Evolutionary conservation across 2,888 invertebrate genomes (phyloP), one percentile per base, ranked within the genome.

Genomic region (Clusia tigrina): DNA sequence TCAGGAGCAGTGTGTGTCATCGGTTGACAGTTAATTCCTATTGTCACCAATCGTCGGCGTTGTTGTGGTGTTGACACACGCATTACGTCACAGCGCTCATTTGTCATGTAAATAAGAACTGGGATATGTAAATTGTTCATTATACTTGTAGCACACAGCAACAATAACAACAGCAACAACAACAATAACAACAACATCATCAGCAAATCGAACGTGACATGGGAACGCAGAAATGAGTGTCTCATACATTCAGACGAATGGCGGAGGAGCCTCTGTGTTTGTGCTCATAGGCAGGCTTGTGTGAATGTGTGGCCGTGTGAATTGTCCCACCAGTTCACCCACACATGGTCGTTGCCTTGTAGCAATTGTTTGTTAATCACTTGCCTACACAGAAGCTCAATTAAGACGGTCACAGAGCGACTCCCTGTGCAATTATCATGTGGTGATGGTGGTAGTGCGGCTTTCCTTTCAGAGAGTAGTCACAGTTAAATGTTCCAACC

Each of bases 161-260:
- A 54, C n/a, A 42, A n/a, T 26, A 46, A 26, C 53, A 53, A 37
- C 25, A 48, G 38, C 52, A 61, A 48, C 37, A 53, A 25, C n/a
- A 42, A 54, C 23, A 42, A n/a, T 26, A 46, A 26, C 42, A 53
- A 37, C 10, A 42, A 42, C 10, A 10, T 9, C 25, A 23, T 38
- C 52, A 61, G 23, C 37, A 37, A 25, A 18, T 55, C 55, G 63
- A 55, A 56, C 63, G 63, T 56, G 63, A 63, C 63, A 56, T 59
- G 55, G 12, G 23, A 20, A 22, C 18, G 32, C 15, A 32, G 6
- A 32, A 12, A 32, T 12, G 32, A 32, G 6, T 9, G 32, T 9
- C 32, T 32, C 32, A 32, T 32, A 32, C 32, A 32, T n/a, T n/a
- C n/a, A n/a, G n/a, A n/a, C n/a, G n/a, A n/a, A n/a, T 2, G 38